A percentile compares a stretch with the other conserved stretches of the same genome.
These are phyloP conservation scores for Hyppa rectilinea DNA, from an alignment of 2,888 invertebrate genomes.

Conservation along the genomic window DNA sequence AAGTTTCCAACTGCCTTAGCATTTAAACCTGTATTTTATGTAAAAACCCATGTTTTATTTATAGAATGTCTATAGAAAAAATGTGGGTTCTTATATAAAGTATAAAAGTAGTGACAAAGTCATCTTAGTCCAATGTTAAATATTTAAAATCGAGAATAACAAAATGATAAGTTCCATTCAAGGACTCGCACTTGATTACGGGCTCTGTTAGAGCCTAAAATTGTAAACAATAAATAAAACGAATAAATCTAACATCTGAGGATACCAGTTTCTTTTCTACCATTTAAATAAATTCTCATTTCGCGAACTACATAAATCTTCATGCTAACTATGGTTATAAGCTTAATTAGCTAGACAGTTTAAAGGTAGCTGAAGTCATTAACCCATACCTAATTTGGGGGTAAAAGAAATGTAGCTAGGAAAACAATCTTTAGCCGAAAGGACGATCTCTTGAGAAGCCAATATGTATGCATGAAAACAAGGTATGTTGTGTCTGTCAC, in stretches of 20 bases:
- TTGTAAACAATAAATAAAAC: too few relatives aligned
- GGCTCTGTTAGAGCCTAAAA: background rate
- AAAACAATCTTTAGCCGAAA: conserved; percentile 15
- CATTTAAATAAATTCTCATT: background rate
- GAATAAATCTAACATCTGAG: background rate
- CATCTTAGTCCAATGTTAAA: conserved; percentile 9
- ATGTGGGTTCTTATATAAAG: background rate
- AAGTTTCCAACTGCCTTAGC: conserved; percentile 33
- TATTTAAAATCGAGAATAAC: conserved; percentile 13
- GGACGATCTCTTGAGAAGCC: conserved; percentile 70
- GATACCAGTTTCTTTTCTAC: background rate
- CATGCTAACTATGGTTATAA: conserved; percentile 1
- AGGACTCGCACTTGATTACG: background rate
- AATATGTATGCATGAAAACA: conserved; percentile 83
- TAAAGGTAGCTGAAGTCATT: background rate
- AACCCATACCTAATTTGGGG: background rate
- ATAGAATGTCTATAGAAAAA: background rate
- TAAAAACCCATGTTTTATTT: conserved; percentile 6
- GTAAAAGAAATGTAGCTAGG: conserved; percentile 28
- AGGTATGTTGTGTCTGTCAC: conserved; percentile 66
- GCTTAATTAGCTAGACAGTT: background rate
- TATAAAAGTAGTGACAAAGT: conserved; percentile 15
- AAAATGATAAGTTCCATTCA: background rate
- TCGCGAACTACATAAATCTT: background rate
- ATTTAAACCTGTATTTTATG: conserved; percentile 31